Base-by-base conservation (phyloP, 2,113 vertebrate species). In the Erythrocebus patas region DNA sequence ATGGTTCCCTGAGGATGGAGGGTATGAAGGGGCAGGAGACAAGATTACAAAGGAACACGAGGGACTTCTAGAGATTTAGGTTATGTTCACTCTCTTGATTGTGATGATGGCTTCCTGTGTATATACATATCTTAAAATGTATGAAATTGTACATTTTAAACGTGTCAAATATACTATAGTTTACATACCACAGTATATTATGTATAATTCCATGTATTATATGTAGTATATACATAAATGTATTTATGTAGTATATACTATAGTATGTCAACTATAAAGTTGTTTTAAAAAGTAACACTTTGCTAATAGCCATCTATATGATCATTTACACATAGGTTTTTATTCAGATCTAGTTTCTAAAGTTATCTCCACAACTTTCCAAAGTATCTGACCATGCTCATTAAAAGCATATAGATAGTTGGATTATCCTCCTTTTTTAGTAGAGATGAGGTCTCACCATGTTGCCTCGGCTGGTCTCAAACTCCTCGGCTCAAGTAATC, bases 281-380 rank as follows among this genome's bases (percentile, higher is more conserved):
- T 92, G 66, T 35, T 45, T 73, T 68, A n/a, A 79, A 52, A 88
- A 94, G 90, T 81, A 72, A 12, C 64, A 35, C 38, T 86, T 80
- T 85, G 57, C 27, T 95, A 93, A 91, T 1, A 59, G 43, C 57
- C 35, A 89, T 66, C 50, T 64, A 52, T 30, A 91, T 10, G 45
- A 85, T 35, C 92, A 10, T 75, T 90, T 12, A 75, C 18, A 82
- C 2, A 0, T 2, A 57, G 12, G 11, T 75, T 79, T 96, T 96
- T 94, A 92, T 75, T 95, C 30, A 83, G 32, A 87, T 32, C 22
- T 83, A 64, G 48, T 70, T 88, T 95, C 89, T 92, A 35, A 86
- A 90, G 50, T 43, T 68, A 87, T 55, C 59, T 89, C 61, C n/a
- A 45, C n/a, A 94, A 75, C 12, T 68, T 97, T 50, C 40, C n/a